These are phyloP conservation scores for Microhierax caerulescens DNA, from an alignment of 2,797 vertebrate genomes.

Conservation along the genomic window DNA sequence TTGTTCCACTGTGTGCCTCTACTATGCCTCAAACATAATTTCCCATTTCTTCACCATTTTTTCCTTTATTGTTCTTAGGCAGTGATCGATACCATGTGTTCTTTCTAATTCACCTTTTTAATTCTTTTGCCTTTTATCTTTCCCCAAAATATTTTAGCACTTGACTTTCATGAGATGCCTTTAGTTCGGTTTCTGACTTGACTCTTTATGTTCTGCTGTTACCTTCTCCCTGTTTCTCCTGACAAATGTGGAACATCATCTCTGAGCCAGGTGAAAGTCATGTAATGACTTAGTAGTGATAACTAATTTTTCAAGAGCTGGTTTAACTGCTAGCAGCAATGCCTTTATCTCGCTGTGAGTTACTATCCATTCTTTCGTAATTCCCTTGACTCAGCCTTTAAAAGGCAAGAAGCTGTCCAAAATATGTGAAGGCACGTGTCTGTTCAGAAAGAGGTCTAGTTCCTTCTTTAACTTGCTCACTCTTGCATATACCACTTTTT, in stretches of 20 bases:
- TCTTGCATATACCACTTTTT: neutral
- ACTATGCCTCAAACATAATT: neutral
- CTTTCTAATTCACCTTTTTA: neutral
- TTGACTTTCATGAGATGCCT: neutral
- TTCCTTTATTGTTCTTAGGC: neutral
- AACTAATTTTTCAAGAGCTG: neutral
- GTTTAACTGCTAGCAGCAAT: neutral
- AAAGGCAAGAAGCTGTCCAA: neutral
- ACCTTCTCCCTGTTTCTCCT: neutral
- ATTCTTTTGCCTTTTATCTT: neutral
- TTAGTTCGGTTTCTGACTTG: neutral
- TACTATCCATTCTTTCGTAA: neutral
- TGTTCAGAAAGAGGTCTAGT: neutral
- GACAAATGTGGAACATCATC: neutral
- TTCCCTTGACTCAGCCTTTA: neutral
- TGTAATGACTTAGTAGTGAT: neutral
- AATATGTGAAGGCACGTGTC: rapidly evolving
- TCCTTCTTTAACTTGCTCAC: neutral
- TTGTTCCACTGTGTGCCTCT: neutral
- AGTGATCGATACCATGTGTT: neutral
- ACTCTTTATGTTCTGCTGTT: neutral
- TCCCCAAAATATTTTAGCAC: neutral
- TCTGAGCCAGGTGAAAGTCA: neutral
- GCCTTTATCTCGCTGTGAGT: neutral
- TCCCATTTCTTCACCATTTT: neutral